Percentiles rank a stretch among this genome's conserved stretches.
These are phyloP conservation scores for Drosophila bocqueti DNA, from an alignment of 1,140 invertebrate species.

Conservation along the genomic window DNA sequence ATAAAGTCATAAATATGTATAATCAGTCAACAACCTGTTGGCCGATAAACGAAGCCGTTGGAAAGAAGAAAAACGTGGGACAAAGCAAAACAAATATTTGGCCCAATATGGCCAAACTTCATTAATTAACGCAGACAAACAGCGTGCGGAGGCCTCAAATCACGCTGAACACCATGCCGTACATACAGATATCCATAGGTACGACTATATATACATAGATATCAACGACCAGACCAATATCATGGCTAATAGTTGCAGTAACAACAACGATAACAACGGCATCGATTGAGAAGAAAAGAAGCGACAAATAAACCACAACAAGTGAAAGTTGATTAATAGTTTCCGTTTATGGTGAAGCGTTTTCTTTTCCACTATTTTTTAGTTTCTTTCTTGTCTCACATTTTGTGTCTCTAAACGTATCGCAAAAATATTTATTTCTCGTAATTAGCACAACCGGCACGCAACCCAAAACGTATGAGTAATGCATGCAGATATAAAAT, in stretches of 20 bases:
- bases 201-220: neutral
- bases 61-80: slow-evolving; percentile 27
- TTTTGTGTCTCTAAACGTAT: slow-evolving; percentile 22
- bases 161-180: neutral
- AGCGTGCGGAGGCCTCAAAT: slow-evolving; percentile 10
- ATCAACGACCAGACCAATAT: slow-evolving; percentile 14
- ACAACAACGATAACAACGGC: slow-evolving; percentile 14
- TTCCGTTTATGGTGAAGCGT: slow-evolving; percentile 67
- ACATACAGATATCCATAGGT: neutral
- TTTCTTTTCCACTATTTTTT: slow-evolving; percentile 28
- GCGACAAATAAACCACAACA: slow-evolving; percentile 41
- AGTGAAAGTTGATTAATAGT: slow-evolving; percentile 81
- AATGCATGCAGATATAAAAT: slow-evolving; percentile 57
- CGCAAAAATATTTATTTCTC: slow-evolving; percentile 35
- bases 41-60: slow-evolving; percentile 10
- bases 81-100: slow-evolving; percentile 39
- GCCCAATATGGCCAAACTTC: slow-evolving; percentile 32
- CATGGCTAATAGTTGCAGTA: slow-evolving; percentile 15
- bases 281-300: slow-evolving; percentile 12
- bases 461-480: slow-evolving; percentile 57
- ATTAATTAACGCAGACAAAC: slow-evolving; percentile 54
- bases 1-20: slow-evolving; percentile 46
- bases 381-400: slow-evolving; percentile 16
- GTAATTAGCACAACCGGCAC: slow-evolving; percentile 52
- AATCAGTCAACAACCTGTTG: slow-evolving; percentile 77